Conservation (phyloP, 2,797 vertebrate species). For the Melanotaenia pygmaea region DNA sequence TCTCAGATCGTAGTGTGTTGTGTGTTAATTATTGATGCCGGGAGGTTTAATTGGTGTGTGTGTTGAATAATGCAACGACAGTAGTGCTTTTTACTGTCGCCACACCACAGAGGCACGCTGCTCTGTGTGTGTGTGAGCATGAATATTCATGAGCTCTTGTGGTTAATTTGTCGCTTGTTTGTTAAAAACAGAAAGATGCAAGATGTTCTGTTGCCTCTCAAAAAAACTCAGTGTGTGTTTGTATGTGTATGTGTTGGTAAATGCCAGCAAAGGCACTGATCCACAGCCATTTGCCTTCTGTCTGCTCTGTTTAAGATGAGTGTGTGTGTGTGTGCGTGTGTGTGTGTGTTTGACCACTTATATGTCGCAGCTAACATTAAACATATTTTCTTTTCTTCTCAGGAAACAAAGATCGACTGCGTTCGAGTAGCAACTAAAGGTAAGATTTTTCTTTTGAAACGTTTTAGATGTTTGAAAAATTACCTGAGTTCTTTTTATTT, state of each 20-base stretch:
- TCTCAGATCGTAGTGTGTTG: conserved; percentile 34
- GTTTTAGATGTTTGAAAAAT: no score
- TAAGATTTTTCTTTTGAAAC: conserved; percentile 62
- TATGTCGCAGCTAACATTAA: conserved; percentile 33
- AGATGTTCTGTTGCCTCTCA: conserved; percentile 62
- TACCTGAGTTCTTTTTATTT: no score
- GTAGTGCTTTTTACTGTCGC: conserved; percentile 68
- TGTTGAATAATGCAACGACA: conserved; percentile 69
- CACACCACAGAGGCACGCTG: conserved; percentile 16
- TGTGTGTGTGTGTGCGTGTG: conserved; percentile 20
- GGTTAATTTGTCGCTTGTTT: conserved; percentile 70
- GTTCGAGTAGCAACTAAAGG: conserved; percentile 94
- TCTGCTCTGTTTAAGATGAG: conserved; percentile 57
- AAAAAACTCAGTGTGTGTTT: conserved; percentile 23
- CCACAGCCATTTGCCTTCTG: conserved; percentile 67
- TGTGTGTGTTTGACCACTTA: conserved; percentile 11
- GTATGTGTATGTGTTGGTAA: conserved; percentile 25
- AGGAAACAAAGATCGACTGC: conserved; percentile 96
- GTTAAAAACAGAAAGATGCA: conserved; percentile 67
- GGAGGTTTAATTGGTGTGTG: conserved; percentile 68
- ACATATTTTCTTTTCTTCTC: conserved; percentile 44
- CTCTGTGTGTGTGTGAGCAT: conserved; percentile 32
- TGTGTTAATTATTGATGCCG: conserved; percentile 71
- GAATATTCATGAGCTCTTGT: conserved; percentile 66
- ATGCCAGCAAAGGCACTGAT: conserved; percentile 67